Conservation (phyloP, 2,797 vertebrate genomes). For the Pterois miles region DNA sequence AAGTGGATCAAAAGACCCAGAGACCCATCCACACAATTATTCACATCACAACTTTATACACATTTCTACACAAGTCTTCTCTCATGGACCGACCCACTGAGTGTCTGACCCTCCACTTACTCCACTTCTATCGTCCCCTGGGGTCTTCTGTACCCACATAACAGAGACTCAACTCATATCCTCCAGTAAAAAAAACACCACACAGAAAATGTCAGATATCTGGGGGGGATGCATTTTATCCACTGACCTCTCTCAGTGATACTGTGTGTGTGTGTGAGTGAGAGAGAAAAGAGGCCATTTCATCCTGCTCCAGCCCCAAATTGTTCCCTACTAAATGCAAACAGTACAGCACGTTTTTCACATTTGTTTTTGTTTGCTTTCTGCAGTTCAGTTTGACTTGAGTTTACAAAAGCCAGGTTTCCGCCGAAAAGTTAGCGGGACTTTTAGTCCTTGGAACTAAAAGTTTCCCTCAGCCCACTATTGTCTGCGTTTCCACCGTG, state of each 20-base stretch:
- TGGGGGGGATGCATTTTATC: constrained; percentile 50
- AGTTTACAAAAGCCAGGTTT: not conserved
- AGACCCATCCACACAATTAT: not conserved
- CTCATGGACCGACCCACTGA: not conserved
- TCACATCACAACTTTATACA: not conserved
- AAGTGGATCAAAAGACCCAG: not conserved
- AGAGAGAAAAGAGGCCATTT: not conserved
- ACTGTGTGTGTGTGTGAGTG: constrained; percentile 8
- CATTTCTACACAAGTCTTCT: not conserved
- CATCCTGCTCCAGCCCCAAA: constrained; percentile 1
- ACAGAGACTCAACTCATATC: constrained; percentile 33
- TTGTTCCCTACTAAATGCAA: constrained; percentile 3
- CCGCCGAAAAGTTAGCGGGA: too few relatives aligned
- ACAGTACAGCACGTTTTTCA: not conserved
- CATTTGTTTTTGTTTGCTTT: not conserved
- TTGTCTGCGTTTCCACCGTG: too few relatives aligned
- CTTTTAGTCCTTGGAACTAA: too few relatives aligned
- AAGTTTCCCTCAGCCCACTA: too few relatives aligned
- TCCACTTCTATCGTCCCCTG: constrained; percentile 13
- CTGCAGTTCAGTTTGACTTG: not conserved
- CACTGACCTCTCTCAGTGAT: constrained; percentile 43
- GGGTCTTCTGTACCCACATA: constrained; percentile 35
- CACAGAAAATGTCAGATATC: constrained; percentile 64
- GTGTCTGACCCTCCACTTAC: constrained; percentile 29
- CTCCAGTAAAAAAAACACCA: constrained; percentile 43